Evolutionary conservation across 2,797 vertebrate species (phyloP).

Genomic region (Notamacropus eugenii): DNA sequence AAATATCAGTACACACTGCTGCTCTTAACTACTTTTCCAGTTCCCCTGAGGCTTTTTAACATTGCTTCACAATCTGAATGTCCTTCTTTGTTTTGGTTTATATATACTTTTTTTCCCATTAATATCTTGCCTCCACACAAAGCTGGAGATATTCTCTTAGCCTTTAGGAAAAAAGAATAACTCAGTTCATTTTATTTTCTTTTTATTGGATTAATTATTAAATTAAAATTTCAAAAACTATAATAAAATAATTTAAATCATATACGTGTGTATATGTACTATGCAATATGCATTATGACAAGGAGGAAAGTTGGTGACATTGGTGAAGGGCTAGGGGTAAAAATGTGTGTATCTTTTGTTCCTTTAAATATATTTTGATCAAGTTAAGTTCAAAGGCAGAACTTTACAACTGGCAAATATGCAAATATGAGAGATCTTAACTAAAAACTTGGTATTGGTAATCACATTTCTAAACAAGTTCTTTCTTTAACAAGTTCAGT

Average conservation of each 20-base stretch:
- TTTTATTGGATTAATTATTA: slow-evolving; percentile 10
- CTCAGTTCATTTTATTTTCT: not conserved
- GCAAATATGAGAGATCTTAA: too few species aligned
- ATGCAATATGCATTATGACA: too few species aligned
- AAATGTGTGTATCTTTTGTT: too few species aligned
- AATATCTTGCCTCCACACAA: not conserved
- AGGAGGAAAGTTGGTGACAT: too few species aligned
- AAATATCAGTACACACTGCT: slow-evolving; percentile 1
- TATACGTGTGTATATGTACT: not conserved
- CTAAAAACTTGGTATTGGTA: too few species aligned
- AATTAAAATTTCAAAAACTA: not conserved
- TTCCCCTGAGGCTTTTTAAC: not conserved
- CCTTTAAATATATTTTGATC: too few species aligned
- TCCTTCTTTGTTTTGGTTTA: not conserved
- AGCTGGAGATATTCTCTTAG: not conserved
- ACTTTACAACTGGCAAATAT: too few species aligned
- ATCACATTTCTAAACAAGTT: too few species aligned
- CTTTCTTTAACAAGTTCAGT: too few species aligned
- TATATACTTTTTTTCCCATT: not conserved
- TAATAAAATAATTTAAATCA: slow-evolving; percentile 20
- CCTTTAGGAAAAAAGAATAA: not conserved
- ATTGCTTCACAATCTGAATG: not conserved
- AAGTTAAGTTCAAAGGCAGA: too few species aligned
- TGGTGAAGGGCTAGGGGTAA: too few species aligned
- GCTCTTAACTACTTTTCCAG: not conserved